Evolutionary conservation across 2,113 vertebrate genomes (phyloP), one percentile per base, ranked within the genome.

Genomic region (Stomatorhinus ivindoensis): DNA sequence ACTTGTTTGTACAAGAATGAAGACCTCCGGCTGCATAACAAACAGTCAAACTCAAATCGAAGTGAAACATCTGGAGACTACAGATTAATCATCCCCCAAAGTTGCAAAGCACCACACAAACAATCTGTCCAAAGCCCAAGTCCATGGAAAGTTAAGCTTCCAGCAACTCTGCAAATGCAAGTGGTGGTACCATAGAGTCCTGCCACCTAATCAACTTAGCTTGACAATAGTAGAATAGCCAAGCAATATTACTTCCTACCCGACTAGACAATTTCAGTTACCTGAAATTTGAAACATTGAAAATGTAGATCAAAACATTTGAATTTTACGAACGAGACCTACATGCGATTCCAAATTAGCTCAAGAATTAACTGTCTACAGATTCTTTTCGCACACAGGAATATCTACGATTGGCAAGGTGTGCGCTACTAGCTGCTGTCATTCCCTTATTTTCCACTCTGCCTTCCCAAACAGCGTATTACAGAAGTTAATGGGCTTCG

Each of bases 161-260:
- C 47, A 87, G 48, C 48, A 51, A 53, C 50, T n/a, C 85, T 0
- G 19, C 8, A 87, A 51, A 53, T 27, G 47, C 50, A 39, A 39
- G 35, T 31, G 31, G 31, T 17, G 17, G 85, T 47, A 35, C 19
- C 42, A 84, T n/a, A n/a, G n/a, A n/a, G n/a, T n/a, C n/a, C n/a
- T n/a, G n/a, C 80, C 39, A 21, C 21, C 19, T 35, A 84, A 44
- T n/a, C 10, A 84, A 24, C 21, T 47, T 47, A 4, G 31, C 73
- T 80, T 80, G 73, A 80, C 73, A 80, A 80, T 19, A 42, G 35
- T 19, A 42, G 73, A 42, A 80, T 42, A 13, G 73, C 73, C 73
- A 80, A 80, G 73, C 73, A 24, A 86, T 19, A n/a, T 87, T n/a
- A 53, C 50, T 87, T 87, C 50, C n/a, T 87, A 87, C n/a, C n/a